Percentiles rank a stretch among this genome's conserved stretches.
Conservation (phyloP, 2,797 vertebrate species). For the Otolemur crassicaudatus region DNA sequence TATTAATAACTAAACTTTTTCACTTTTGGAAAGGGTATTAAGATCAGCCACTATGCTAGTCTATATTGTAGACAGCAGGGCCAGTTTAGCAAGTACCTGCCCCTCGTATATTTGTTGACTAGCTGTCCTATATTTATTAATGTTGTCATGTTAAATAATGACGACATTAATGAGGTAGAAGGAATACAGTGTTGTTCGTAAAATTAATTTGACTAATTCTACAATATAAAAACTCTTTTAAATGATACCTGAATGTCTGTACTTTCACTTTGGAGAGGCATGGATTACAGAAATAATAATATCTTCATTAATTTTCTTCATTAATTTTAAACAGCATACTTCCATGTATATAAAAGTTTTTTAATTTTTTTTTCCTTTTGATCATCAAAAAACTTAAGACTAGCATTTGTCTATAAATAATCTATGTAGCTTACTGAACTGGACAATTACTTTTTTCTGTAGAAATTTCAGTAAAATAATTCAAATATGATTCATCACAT, state of each 20-base stretch:
- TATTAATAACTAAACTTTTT: background rate
- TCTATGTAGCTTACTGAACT: background rate
- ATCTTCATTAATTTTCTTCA: background rate
- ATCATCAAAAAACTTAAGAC: background rate
- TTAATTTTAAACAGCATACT: background rate
- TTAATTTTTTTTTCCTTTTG: background rate
- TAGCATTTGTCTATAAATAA: background rate
- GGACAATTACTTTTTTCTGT: background rate
- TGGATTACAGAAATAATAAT: background rate
- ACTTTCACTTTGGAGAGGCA: background rate
- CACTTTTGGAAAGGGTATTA: background rate
- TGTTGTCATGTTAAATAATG: background rate
- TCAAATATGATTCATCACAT: background rate
- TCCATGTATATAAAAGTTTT: background rate
- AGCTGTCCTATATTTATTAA: background rate
- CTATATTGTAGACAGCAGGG: background rate
- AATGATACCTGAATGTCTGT: background rate
- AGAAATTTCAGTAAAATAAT: background rate
- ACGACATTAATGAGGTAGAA: background rate
- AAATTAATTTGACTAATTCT: background rate
- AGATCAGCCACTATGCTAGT: background rate
- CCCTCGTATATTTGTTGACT: background rate
- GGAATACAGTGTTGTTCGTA: background rate
- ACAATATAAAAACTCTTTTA: background rate
- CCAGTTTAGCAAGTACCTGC: background rate